Evolutionary conservation across 2,888 invertebrate species (phyloP).

Genomic region (Dendrolimus houi): DNA sequence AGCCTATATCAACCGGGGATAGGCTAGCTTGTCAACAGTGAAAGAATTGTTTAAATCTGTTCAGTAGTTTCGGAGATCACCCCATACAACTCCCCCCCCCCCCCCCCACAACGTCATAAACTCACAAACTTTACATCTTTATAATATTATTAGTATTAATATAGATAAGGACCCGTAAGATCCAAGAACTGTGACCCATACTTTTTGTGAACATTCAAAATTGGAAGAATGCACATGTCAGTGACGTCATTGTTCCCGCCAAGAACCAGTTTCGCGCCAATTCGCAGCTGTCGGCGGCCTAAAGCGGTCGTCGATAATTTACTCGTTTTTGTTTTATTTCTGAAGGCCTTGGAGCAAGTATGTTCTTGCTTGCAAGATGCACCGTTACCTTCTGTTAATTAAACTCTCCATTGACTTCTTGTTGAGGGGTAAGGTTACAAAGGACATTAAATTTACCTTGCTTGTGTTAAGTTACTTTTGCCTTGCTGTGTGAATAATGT

Average conservation of each 20-base stretch:
- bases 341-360: slow-evolving; percentile 29
- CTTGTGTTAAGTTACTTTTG: not conserved
- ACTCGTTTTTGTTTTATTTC: slow-evolving; percentile 36
- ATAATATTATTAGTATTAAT: too few relatives aligned
- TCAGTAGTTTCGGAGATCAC: too few relatives aligned
- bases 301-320: slow-evolving; percentile 52
- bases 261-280: slow-evolving; percentile 69
- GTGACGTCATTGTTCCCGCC: slow-evolving; percentile 62
- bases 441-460: not conserved
- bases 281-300: slow-evolving; percentile 65
- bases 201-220: slow-evolving; percentile 50
- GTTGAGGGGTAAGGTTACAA: not conserved
- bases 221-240: slow-evolving; percentile 55
- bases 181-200: slow-evolving; percentile 32
- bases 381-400: slow-evolving; percentile 56
- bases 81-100: too few relatives aligned
- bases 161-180: slow-evolving; percentile 44
- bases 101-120: too few relatives aligned
- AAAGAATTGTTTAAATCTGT: too few relatives aligned
- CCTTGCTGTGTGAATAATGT: too few relatives aligned
- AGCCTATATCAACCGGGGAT: too few relatives aligned
- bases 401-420: slow-evolving; percentile 18
- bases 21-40: too few relatives aligned
- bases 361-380: slow-evolving; percentile 47
- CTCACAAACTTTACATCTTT: too few relatives aligned